Base-by-base conservation (phyloP, 1,140 invertebrate species). In the Listronotus oregonensis region DNA sequence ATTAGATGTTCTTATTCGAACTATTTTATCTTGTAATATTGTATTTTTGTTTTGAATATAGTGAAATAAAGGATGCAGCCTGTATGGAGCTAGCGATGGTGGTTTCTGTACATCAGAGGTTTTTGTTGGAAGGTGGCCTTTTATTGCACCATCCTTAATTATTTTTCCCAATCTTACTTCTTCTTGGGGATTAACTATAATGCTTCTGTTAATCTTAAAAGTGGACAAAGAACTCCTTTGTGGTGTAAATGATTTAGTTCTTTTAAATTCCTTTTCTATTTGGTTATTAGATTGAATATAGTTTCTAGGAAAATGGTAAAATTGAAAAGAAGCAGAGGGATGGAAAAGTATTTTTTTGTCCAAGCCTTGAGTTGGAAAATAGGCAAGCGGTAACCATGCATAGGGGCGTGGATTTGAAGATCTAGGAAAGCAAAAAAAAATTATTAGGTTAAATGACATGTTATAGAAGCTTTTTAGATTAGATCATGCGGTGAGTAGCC, bases 11-110 rank as follows among this genome's bases (percentile, higher is more conserved):
- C 73, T 68, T 47, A 76, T 69, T 14, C 64, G 65, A 31, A 75
- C 69, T 12, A 75, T 64, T 54, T 65, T 72, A 44, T 65, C 65
- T 8, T 46, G 54, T 18, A 49, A 34, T 18, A 76, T 55, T 6
- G 72, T 75, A 32, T 73, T 74, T 60, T 59, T 63, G 62, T 72
- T 72, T 66, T 74, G 71, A 12, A 76, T 39, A 60, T 66, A 75
- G 18, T 73, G 59, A 44, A 75, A 71, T 40, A 73, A 61, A 17
- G 74, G 74, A 68, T 73, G 67, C 6, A 43, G 40, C 44, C 68
- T 67, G 50, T 75, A 73, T 3, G 74, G 70, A 27, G 70, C 71
- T 49, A 73, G 37, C 14, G 66, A 71, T 15, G 64, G 46, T 21
- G 43, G 51, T 40, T 66, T 65, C 14, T 9, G 39, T 15, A 21